Conservation (phyloP, 2,113 vertebrate species). For the Erythrolamprus reginae region DNA sequence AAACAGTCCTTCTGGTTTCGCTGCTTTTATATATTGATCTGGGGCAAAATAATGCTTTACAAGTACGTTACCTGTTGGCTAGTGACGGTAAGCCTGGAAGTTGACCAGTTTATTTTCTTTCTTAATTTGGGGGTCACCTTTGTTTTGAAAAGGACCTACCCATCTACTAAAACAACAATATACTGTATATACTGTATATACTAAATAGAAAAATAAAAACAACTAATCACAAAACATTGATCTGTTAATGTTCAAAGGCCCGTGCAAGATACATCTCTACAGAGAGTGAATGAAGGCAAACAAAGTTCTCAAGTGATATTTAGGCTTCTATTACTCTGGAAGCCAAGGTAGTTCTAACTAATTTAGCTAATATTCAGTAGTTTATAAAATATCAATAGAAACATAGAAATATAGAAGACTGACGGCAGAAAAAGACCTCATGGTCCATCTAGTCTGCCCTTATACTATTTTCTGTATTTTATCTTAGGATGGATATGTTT, state of each 20-base stretch:
- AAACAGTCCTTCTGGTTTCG: slow-evolving; percentile 89
- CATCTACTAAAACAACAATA: not conserved
- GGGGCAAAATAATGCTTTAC: slow-evolving; percentile 92
- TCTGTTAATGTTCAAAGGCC: not conserved
- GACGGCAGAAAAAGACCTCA: too few relatives aligned
- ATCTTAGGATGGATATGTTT: too few relatives aligned
- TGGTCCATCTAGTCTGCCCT: too few relatives aligned
- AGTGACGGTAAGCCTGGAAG: slow-evolving; percentile 82
- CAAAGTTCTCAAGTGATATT: not conserved
- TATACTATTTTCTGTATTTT: too few relatives aligned
- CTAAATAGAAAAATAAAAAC: not conserved
- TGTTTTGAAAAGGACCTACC: not conserved
- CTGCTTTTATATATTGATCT: slow-evolving; percentile 87
- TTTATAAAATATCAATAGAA: too few relatives aligned
- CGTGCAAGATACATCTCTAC: not conserved
- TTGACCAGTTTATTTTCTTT: not conserved
- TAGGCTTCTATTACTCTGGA: not conserved
- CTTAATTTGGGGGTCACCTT: not conserved
- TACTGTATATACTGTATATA: too few relatives aligned
- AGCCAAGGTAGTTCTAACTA: not conserved
- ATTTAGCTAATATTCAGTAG: not conserved
- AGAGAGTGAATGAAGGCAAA: not conserved
- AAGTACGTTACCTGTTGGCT: slow-evolving; percentile 98
- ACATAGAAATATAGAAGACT: too few relatives aligned
- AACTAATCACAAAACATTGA: not conserved